Conservation (phyloP, 2,888 invertebrate species). For the Allacma fusca region DNA sequence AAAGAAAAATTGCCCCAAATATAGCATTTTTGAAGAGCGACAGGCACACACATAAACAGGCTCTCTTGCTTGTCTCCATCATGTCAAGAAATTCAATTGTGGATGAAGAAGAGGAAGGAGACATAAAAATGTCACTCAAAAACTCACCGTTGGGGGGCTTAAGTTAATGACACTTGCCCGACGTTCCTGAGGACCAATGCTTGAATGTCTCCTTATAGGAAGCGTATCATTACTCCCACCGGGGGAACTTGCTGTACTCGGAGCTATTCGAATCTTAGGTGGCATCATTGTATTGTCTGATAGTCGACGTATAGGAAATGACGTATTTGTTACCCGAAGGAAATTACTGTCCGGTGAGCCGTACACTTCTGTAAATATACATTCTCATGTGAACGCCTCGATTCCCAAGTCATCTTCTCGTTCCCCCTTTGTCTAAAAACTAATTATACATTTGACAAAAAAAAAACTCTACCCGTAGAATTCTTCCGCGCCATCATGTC, state of each 20-base stretch:
- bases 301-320: constrained; percentile 82
- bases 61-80: background rate
- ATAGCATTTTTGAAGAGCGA: background rate
- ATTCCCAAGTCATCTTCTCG: background rate
- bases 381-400: background rate
- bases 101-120: background rate
- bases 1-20: constrained; percentile 24
- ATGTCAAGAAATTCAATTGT: constrained; percentile 3
- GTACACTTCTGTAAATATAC: constrained; percentile 44
- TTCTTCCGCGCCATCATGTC: constrained; percentile 86
- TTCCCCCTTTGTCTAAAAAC: background rate
- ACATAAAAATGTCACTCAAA: background rate
- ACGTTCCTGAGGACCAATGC: constrained; percentile 85
- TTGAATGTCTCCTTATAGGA: constrained; percentile 87
- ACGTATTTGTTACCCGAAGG: constrained; percentile 75
- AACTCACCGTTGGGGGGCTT: constrained; percentile 49
- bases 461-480: constrained; percentile 70
- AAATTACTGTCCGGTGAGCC: constrained; percentile 69
- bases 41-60: background rate
- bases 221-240: constrained; percentile 73
- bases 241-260: constrained; percentile 69
- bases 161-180: constrained; percentile 59
- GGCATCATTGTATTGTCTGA: constrained; percentile 90
- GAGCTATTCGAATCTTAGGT: constrained; percentile 84
- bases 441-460: background rate